Evolutionary conservation across 1,140 invertebrate genomes (phyloP), one percentile per base, ranked within the genome.

Genomic region (Drosophila micromelanica): DNA sequence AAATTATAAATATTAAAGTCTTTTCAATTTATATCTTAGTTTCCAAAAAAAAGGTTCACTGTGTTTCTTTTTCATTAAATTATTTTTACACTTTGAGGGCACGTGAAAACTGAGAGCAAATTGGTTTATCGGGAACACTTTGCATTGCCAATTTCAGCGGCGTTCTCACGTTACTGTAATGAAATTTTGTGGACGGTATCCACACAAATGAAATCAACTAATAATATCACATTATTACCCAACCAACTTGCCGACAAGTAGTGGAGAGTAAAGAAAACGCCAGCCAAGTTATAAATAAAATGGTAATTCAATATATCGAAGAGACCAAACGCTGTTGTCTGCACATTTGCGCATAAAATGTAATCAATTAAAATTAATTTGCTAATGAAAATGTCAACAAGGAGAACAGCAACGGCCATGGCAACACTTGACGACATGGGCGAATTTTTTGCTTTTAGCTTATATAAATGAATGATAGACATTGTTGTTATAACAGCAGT

Each of bases 311-410:
- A 81, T 81, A 81, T 81, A 81, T 80, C 45, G 67, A 60, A 38
- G 46, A 61, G 46, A 17, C 13, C 23, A 9, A 52, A 17, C 3
- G 48, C 38, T 40, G 60, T 38, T 59, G 67, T 78, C 73, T 80
- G 57, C 77, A 75, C 73, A 72, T 76, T 80, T 73, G 64, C 63
- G 78, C 78, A 81, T 80, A 81, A 80, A 81, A 81, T 81, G 78
- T 81, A 81, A 81, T 81, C 78, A 81, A 81, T 81, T 81, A 81
- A 81, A 81, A 81, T 81, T 81, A 81, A 81, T 81, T 81, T 81
- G 78, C 78, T 81, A 81, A 81, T 81, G 78, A 81, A 81, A 81
- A 81, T 74, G 78, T 81, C 78, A 81, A 81, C 78, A 77, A 81
- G 73, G 40, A 72, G 59, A 59, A 3, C 30, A 68, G 35, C 46